Base-by-base conservation (phyloP, 2,797 vertebrate genomes). In the Silurus lanzhouensis region DNA sequence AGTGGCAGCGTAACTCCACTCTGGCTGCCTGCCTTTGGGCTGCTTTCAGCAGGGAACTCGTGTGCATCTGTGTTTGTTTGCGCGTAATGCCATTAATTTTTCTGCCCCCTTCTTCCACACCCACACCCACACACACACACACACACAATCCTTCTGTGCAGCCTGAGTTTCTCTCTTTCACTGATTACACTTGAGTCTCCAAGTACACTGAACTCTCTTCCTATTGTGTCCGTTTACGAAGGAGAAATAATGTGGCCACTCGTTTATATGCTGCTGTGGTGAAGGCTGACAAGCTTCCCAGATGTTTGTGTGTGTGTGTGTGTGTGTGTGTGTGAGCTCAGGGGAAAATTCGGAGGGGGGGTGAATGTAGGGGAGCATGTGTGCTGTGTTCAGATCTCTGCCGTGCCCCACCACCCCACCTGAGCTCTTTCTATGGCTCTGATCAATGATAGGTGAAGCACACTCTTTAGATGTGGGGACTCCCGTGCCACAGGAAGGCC, bases 81-180 rank as follows among this genome's bases (percentile, higher is more conserved):
- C 92, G 92, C 92, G 93, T 92, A 93, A 84, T 92, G 89, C 93
- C 94, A 94, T 95, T 95, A 94, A 95, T 94, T 95, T 95, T 95
- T 94, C 91, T 94, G 89, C 90, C 92, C 90, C 91, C 92, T 91
- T 12, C 55, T 55, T 1, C 55, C 55, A 85, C 77, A 74, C 77
- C 81, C 58, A 85, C 58, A 70, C 83, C 82, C 77, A 92, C 81
- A 85, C 83, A 85, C 77, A 92, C 55, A 85, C 77, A 74, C 77
- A 85, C 58, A 85, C 58, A 70, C 75, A 78, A 4, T 38, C 38
- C 38, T 38, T 93, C 92, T 92, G 44, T 80, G 93, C 90, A 89
- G 89, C 86, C 89, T 90, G 87, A 90, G 90, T 93, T 91, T 71
- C 67, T 92, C 91, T 90, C 91, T 90, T 92, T 91, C 89, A 88